These are phyloP conservation scores for Rhabdophis nuchalis DNA, from an alignment of 2,797 vertebrate genomes.

Conservation along the genomic window DNA sequence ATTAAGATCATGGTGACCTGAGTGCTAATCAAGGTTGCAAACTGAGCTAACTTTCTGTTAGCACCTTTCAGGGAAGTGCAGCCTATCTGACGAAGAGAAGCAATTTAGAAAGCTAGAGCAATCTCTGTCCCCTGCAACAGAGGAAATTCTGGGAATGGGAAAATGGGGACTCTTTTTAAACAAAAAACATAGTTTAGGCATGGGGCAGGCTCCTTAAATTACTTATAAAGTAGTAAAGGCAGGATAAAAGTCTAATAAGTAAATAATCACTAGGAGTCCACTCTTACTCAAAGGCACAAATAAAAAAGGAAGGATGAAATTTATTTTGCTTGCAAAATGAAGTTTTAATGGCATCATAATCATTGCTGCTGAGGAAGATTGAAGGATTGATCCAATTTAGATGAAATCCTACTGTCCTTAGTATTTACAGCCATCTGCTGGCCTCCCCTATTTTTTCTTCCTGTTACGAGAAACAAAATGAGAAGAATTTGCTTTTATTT, in stretches of 20 bases:
- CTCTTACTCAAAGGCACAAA: background rate
- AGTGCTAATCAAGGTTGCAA: background rate
- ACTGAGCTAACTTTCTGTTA: background rate
- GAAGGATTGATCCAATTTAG: background rate
- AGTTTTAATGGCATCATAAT: background rate
- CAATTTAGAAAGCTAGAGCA: background rate
- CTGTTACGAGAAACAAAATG: background rate
- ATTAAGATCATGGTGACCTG: background rate
- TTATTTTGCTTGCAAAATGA: background rate
- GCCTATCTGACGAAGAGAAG: background rate
- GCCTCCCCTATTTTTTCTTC: background rate
- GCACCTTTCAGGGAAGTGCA: background rate
- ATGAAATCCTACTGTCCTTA: background rate
- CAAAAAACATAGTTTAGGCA: background rate
- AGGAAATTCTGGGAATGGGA: background rate
- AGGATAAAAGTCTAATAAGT: no score
- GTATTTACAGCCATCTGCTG: background rate
- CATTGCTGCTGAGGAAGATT: background rate
- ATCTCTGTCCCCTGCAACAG: background rate
- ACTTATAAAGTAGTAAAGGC: background rate
- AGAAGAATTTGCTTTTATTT: background rate
- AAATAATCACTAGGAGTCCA: background rate
- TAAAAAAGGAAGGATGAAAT: background rate
- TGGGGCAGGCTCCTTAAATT: background rate
- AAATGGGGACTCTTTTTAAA: background rate